A percentile compares a stretch with the other conserved stretches of the same genome.
Evolutionary conservation across 1,140 invertebrate species (phyloP).

Genomic region (Metaphire vulgaris): DNA sequence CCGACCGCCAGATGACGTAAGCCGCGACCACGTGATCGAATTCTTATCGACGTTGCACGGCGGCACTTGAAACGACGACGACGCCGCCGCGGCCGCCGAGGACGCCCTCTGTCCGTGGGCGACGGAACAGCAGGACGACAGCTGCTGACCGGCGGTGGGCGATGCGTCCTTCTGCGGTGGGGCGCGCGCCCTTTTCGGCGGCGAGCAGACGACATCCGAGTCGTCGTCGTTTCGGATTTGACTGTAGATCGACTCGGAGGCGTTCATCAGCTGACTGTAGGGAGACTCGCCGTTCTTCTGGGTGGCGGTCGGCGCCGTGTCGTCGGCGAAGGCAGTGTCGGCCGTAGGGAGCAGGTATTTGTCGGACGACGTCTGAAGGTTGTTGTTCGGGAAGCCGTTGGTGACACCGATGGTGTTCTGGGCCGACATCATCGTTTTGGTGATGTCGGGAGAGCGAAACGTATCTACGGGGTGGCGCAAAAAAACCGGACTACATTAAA

Average conservation of each 20-base stretch:
- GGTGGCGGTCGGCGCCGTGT: background rate
- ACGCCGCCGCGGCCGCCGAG: too few relatives aligned
- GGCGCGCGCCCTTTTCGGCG: background rate
- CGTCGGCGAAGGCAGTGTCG: background rate
- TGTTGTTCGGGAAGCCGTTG: background rate
- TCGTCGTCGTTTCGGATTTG: too few relatives aligned
- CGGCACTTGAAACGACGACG: slow-evolving; percentile 42
- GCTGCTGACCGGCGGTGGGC: background rate
- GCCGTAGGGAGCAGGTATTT: background rate
- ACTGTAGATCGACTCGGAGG: background rate
- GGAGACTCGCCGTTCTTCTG: too few relatives aligned
- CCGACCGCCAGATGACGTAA: slow-evolving; percentile 68
- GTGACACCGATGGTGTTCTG: background rate
- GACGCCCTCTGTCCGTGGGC: background rate
- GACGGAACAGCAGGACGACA: background rate
- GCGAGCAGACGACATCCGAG: too few relatives aligned
- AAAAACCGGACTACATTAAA: too few relatives aligned
- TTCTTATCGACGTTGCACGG: slow-evolving; percentile 55
- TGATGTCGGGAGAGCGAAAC: background rate
- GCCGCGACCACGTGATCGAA: slow-evolving; percentile 57
- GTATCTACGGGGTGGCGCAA: too few relatives aligned
- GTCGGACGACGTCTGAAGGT: background rate
- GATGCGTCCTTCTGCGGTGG: background rate
- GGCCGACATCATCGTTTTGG: background rate
- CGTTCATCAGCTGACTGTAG: background rate